Conservation (phyloP, 2,113 vertebrate genomes). For the Rostratula benghalensis region DNA sequence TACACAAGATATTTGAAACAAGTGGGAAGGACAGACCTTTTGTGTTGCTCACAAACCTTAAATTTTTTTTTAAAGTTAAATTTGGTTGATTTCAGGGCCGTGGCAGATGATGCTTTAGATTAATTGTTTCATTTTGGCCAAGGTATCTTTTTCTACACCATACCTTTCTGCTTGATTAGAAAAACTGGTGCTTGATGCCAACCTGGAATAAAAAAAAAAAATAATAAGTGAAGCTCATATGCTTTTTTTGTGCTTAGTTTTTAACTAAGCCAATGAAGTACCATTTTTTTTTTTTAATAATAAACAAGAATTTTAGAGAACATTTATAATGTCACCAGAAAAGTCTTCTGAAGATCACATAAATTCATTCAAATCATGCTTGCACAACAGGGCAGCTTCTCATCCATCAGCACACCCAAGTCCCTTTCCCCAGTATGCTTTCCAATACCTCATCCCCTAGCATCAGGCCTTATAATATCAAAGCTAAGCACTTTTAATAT, state of each 20-base stretch:
- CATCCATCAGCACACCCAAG: too few relatives aligned
- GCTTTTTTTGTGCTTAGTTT: neutral
- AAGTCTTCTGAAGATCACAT: neutral
- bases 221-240: neutral
- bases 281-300: neutral
- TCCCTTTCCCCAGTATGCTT: too few relatives aligned
- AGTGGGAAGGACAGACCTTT: neutral
- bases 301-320: neutral
- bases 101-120: neutral
- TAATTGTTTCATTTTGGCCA: neutral
- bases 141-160: neutral
- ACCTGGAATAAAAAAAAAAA: conserved; percentile 71
- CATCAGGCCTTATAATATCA: neutral
- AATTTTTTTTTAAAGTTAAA: neutral
- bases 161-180: conserved; percentile 99
- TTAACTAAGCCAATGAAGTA: neutral
- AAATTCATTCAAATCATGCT: neutral
- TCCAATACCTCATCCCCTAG: too few relatives aligned
- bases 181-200: conserved; percentile 93
- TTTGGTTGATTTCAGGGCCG: neutral
- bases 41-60: neutral
- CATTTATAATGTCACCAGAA: neutral
- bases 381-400: too few relatives aligned
- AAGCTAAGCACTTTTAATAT: neutral
- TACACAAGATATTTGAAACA: neutral